Evolutionary conservation across 2,888 invertebrate species (phyloP).

Genomic region (Apamea sordens): DNA sequence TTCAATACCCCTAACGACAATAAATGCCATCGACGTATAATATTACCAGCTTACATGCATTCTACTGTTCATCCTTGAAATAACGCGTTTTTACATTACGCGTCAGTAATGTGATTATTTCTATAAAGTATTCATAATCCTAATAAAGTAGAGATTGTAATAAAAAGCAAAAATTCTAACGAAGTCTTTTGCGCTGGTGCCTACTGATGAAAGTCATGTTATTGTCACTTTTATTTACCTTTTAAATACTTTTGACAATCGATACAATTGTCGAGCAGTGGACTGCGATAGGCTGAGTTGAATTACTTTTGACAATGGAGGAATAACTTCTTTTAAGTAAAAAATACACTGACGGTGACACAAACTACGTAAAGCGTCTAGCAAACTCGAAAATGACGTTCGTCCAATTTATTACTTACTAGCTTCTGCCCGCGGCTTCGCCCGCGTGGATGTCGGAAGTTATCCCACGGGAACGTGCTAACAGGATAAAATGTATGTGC

Average conservation of each 20-base stretch:
- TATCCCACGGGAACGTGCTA: no score
- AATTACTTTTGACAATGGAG: background rate
- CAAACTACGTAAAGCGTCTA: background rate
- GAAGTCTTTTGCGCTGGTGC: background rate
- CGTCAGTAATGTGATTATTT: slow-evolving; percentile 58
- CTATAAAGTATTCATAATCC: slow-evolving; percentile 69
- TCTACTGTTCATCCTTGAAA: slow-evolving; percentile 28
- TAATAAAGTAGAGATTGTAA: slow-evolving; percentile 65
- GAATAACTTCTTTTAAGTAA: background rate
- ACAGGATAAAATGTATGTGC: no score
- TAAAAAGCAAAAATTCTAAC: slow-evolving; percentile 57
- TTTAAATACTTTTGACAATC: background rate
- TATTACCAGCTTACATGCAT: slow-evolving; percentile 39
- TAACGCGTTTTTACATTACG: slow-evolving; percentile 35
- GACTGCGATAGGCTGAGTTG: no score
- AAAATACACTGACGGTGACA: background rate
- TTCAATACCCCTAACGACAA: slow-evolving; percentile 17
- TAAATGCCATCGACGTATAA: slow-evolving; percentile 19
- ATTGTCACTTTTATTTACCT: background rate
- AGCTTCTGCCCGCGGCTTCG: no score
- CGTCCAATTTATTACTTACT: background rate
- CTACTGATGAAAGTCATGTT: background rate
- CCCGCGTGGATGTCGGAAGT: no score
- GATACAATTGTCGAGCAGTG: no score
- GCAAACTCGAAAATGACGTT: background rate